phyloP scores from a whole-genome alignment of 2,888 invertebrate genomes.

The Siphonodentalium dalli region DNA sequence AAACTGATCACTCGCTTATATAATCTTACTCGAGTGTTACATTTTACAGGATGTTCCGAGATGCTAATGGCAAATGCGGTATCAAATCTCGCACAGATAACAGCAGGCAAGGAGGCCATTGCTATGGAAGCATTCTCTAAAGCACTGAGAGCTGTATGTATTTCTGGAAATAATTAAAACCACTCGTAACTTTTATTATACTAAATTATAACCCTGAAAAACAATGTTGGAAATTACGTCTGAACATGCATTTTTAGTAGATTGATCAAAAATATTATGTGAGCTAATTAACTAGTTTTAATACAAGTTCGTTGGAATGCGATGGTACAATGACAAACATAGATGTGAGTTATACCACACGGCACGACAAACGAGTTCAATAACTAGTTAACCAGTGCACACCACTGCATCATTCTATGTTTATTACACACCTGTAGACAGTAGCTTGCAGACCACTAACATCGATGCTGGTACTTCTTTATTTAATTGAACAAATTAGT shows the following conservation, averaged over 20 bases:
- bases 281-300: not conserved
- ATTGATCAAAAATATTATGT: no score
- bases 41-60: conserved; percentile 81
- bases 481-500: no score
- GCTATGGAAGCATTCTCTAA: conserved; percentile 95
- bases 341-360: not conserved
- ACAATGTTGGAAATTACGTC: no score
- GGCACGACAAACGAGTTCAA: not conserved
- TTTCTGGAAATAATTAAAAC: no score
- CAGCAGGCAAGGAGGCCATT: conserved; percentile 95
- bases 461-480: no score
- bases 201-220: not conserved
- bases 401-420: no score
- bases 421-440: no score
- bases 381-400: no score
- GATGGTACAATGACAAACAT: not conserved
- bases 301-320: not conserved
- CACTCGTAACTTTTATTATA: not conserved
- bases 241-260: no score
- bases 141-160: conserved; percentile 73
- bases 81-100: conserved; percentile 80
- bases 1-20: no score
- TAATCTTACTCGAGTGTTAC: no score
- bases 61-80: conserved; percentile 97
- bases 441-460: no score